Percentiles rank a stretch among this genome's conserved stretches.
Evolutionary conservation across 2,113 vertebrate genomes (phyloP).

Genomic region (Sigmodon hispidus): DNA sequence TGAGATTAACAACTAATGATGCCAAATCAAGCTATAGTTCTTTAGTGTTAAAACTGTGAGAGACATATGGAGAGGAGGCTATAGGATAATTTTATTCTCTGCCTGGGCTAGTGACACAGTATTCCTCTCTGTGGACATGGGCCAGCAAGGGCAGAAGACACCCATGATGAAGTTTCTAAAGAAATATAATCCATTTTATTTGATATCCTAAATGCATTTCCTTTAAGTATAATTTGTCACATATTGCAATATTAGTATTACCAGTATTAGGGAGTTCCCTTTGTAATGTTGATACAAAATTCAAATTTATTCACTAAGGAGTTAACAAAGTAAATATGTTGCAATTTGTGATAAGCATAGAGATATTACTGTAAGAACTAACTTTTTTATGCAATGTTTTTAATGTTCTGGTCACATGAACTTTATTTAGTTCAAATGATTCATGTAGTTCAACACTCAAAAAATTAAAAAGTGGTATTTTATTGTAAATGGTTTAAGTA

Average conservation of each 20-base stretch:
- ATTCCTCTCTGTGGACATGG: constrained; percentile 50
- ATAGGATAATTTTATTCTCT: constrained; percentile 45
- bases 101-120: constrained; percentile 48
- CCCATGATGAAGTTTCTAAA: constrained; percentile 20
- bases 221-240: constrained; percentile 20
- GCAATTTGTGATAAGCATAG: background rate
- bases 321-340: background rate
- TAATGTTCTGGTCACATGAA: background rate
- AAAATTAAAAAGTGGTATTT: background rate
- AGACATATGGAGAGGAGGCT: constrained; percentile 60
- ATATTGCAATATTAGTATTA: background rate
- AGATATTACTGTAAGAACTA: background rate
- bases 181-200: constrained; percentile 49
- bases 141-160: constrained; percentile 10
- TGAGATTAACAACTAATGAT: background rate
- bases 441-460: background rate
- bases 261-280: background rate
- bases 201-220: constrained; percentile 44
- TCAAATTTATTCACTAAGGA: background rate
- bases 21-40: constrained; percentile 33
- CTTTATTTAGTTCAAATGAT: background rate
- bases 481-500: background rate
- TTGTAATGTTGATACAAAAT: background rate
- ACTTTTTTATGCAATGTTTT: background rate
- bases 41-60: constrained; percentile 48